Evolutionary conservation across 2,113 vertebrate genomes (phyloP), one percentile per base, ranked within the genome.

Genomic region (Serilophus lunatus): DNA sequence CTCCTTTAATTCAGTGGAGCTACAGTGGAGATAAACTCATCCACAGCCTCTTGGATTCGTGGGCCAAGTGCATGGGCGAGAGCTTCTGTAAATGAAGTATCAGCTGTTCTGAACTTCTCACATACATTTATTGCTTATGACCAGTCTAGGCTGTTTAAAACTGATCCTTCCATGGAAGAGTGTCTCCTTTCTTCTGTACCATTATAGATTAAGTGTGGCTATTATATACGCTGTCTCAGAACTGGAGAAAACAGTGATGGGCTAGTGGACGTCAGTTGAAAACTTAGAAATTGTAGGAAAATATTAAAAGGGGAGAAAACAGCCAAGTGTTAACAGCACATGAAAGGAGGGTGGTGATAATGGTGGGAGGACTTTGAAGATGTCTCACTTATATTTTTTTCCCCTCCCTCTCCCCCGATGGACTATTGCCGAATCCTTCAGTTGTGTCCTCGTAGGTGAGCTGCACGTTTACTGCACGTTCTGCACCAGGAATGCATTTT

Each of bases 381-480:
- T 96, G 66, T 98, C 98, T 98, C 84, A 98, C 93, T 86, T 97
- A 95, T 97, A 76, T 98, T 97, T 98, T 97, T 96, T 80, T 91
- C 97, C 97, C 97, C 90, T 97, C 95, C 97, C 95, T 94, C 94
- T 97, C 88, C 86, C 93, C 95, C 95, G 98, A 80, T 98, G 98
- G 98, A 98, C 96, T 97, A 86, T 98, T 97, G 96, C 97, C 86
- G 98, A 97, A 97, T 93, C 88, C 98, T 70, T 95, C 97, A 96
- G 98, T 93, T 97, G 96, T 96, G 72, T 94, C 97, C 97, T 97
- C 88, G 91, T 97, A 98, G 98, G 98, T 98, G 98, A 98, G 98
- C 97, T 98, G 98, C 98, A 98, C 97, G 98, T 98, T 98, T 97
- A 96, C 96, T 98, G 98, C 98, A 98, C 98, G 98, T 97, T 98